Percentiles rank a stretch among this genome's conserved stretches.
phyloP scores from a whole-genome alignment of 2,888 invertebrate species.

The Diplazon laetatorius region DNA sequence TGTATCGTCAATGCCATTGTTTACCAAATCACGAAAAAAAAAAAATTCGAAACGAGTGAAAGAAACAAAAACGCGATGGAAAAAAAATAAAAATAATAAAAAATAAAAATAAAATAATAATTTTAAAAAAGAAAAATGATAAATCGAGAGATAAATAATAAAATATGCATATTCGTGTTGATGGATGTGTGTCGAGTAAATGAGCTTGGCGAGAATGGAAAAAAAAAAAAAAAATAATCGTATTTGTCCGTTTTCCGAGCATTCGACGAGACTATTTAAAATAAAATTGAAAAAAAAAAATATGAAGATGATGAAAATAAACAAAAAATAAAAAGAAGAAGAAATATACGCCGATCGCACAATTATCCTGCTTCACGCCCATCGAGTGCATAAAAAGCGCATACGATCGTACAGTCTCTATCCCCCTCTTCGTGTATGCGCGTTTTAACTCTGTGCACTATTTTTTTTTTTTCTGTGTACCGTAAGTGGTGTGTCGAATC shows the following conservation, averaged over 20 bases:
- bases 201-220: constrained; percentile 32
- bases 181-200: constrained; percentile 54
- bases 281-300: constrained; percentile 23
- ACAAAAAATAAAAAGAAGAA: constrained; percentile 41
- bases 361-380: constrained; percentile 63
- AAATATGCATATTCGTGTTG: constrained; percentile 62
- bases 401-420: constrained; percentile 6
- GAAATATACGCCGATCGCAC: constrained; percentile 62
- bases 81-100: constrained; percentile 40
- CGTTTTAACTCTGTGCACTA: constrained; percentile 57
- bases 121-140: too few species aligned
- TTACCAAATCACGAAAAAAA: constrained; percentile 60
- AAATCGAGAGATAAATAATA: background rate
- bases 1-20: constrained; percentile 65
- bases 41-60: constrained; percentile 60
- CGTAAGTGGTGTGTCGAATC: constrained; percentile 57
- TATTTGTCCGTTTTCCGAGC: constrained; percentile 44
- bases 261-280: constrained; percentile 44
- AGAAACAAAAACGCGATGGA: constrained; percentile 40
- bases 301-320: constrained; percentile 43
- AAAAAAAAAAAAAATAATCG: constrained; percentile 44
- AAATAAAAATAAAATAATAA: too few species aligned
- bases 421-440: too few species aligned
- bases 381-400: constrained; percentile 52
- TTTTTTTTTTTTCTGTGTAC: constrained; percentile 61